Percentiles rank a stretch among this genome's conserved stretches.
These are phyloP conservation scores for Lineus longissimus DNA, from an alignment of 1,140 invertebrate genomes.

Conservation along the genomic window DNA sequence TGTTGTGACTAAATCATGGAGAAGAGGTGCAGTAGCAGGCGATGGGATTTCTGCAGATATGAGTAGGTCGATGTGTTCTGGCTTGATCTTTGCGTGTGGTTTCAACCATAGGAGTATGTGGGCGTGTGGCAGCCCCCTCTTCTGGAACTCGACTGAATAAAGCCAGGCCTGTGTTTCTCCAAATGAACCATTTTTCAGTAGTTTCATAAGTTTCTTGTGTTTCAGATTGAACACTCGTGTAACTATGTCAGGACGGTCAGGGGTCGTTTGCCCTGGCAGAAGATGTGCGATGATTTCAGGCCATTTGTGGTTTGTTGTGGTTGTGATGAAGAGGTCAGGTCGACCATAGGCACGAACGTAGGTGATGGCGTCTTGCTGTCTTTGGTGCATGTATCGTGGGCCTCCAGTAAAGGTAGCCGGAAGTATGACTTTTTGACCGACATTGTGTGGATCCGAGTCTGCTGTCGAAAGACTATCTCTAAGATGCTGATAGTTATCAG, in stretches of 20 bases:
- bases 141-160: conserved; percentile 58
- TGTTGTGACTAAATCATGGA: conserved; percentile 21
- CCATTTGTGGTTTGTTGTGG: conserved; percentile 59
- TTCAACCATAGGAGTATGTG: conserved; percentile 54
- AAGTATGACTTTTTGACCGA: conserved; percentile 49
- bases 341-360: conserved; percentile 55
- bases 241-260: conserved; percentile 53
- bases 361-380: conserved; percentile 55
- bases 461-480: conserved; percentile 21
- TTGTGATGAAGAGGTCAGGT: conserved; percentile 55
- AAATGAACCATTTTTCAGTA: conserved; percentile 32
- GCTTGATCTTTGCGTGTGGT: conserved; percentile 34
- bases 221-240: conserved; percentile 57
- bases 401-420: conserved; percentile 49
- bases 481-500: conserved; percentile 30
- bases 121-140: conserved; percentile 57
- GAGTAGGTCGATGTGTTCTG: neutral
- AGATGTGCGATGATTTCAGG: conserved; percentile 47
- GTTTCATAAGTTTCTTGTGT: conserved; percentile 32
- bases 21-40: conserved; percentile 42
- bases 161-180: neutral
- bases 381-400: conserved; percentile 53
- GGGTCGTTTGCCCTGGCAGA: conserved; percentile 27
- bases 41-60: conserved; percentile 1
- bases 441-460: conserved; percentile 7